Base-by-base conservation (phyloP, 2,113 vertebrate genomes). In the Etheostoma spectabile region DNA sequence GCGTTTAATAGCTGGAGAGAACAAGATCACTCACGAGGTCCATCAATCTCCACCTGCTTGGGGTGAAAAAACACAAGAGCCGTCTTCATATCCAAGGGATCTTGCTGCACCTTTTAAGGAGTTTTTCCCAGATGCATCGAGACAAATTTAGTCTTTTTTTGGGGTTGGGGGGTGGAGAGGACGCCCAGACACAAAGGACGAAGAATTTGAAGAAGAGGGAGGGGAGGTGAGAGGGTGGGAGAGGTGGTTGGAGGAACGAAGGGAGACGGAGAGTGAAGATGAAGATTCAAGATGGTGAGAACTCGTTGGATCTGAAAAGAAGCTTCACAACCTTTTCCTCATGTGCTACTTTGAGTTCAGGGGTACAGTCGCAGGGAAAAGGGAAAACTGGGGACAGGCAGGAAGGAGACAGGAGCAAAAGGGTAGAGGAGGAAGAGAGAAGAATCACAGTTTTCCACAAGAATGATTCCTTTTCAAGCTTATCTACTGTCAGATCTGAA, bases 1-100 rank as follows among this genome's bases (percentile, higher is more conserved):
- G 90, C n/a, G 42, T 93, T 93, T 90, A 93, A 94, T 92, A 95
- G 91, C 79, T 77, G 78, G 61, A 86, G 86, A 88, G 93, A 94
- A 91, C 67, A 70, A 92, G 87, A 90, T 84, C 92, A 93, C 88
- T 94, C 93, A 92, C 22, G 18, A 8, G 61, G 78, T 46, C 45
- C 74, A 95, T 95, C 88, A 90, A 93, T 95, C 90, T 90, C 51
- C 51, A 73, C 65, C 84, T 86, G 48, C 81, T 53, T 21, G 45
- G 79, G 87, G 79, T 74, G 79, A 82, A 88, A 84, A 85, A 89
- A 82, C 57, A 89, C 68, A 61, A 81, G 51, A 77, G 63, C 46
- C 78, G 60, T 86, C 74, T 90, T 49, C 64, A 89, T 90, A 91
- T 92, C 86, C 82, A 33, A 24, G 61, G 70, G 88, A 92, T 93